Evolutionary conservation across 2,797 vertebrate species (phyloP).

Genomic region (Coregonus sp.): DNA sequence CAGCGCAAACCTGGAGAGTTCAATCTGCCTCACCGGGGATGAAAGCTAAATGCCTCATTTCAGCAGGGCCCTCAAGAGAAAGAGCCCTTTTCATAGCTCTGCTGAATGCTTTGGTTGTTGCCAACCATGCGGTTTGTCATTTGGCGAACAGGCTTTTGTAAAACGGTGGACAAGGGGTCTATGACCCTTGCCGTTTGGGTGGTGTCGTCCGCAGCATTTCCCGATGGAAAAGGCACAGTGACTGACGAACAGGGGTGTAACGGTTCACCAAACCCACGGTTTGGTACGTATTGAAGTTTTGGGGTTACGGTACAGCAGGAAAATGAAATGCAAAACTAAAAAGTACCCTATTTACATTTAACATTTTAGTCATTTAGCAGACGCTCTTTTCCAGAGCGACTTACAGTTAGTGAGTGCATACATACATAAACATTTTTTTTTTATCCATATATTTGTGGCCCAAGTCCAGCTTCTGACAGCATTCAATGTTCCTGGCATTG

Average conservation of each 20-base stretch:
- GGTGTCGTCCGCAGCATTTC: slow-evolving; percentile 42
- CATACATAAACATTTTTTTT: too few relatives aligned
- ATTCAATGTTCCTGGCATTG: too few relatives aligned
- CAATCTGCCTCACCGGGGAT: slow-evolving; percentile 57
- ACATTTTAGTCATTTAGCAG: too few relatives aligned
- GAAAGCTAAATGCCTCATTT: slow-evolving; percentile 62
- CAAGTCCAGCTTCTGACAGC: too few relatives aligned
- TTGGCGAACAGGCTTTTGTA: slow-evolving; percentile 42
- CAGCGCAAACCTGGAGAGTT: slow-evolving; percentile 57
- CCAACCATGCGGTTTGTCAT: slow-evolving; percentile 66
- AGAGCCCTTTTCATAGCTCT: slow-evolving; percentile 63
- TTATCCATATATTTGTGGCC: too few relatives aligned
- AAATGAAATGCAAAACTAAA: too few relatives aligned
- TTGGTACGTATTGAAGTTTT: too few relatives aligned
- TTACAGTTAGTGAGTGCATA: too few relatives aligned
- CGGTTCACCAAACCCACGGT: too few relatives aligned
- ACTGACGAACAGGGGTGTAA: slow-evolving; percentile 39
- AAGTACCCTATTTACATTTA: too few relatives aligned
- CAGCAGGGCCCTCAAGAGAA: slow-evolving; percentile 64
- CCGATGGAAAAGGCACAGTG: slow-evolving; percentile 38
- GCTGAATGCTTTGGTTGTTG: slow-evolving; percentile 64
- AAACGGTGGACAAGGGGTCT: slow-evolving; percentile 51
- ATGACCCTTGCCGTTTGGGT: slow-evolving; percentile 48
- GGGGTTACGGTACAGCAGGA: too few relatives aligned
- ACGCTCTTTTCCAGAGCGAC: too few relatives aligned